Conservation (phyloP, 2,113 vertebrate genomes). For the Oryzias javanicus region DNA sequence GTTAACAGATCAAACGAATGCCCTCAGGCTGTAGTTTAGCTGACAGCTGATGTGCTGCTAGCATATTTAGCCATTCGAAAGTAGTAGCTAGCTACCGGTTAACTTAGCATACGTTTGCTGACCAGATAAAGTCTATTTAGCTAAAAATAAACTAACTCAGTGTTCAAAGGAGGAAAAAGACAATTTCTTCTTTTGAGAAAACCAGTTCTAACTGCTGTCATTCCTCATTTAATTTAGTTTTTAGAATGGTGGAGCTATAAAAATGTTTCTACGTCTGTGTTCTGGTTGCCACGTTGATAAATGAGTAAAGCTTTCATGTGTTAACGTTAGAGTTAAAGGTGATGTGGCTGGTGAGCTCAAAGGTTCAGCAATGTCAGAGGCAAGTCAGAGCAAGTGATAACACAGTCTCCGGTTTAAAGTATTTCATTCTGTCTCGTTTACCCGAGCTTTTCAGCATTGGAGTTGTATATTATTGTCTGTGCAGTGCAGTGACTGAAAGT, state of each 20-base stretch:
- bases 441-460: too few relatives aligned
- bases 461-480: too few relatives aligned
- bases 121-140: not conserved
- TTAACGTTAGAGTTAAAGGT: not conserved
- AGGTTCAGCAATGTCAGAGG: slow-evolving; percentile 14
- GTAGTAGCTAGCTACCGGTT: slow-evolving; percentile 26
- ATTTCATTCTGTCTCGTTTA: too few relatives aligned
- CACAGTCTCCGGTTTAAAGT: too few relatives aligned
- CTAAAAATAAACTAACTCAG: not conserved
- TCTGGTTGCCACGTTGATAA: not conserved
- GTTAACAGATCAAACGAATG: not conserved
- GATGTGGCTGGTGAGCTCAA: slow-evolving; percentile 61
- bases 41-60: not conserved
- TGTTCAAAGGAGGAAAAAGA: not conserved
- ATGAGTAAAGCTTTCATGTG: not conserved
- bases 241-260: too few relatives aligned
- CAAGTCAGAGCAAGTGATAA: not conserved
- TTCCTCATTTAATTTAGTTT: not conserved
- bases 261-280: not conserved
- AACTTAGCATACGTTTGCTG: slow-evolving; percentile 12
- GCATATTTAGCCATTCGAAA: slow-evolving; percentile 23
- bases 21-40: not conserved
- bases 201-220: not conserved
- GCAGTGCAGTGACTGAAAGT: too few relatives aligned
- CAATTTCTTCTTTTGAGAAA: not conserved